Conservation (phyloP, 2,113 vertebrate species). For the Elephantulus edwardii region DNA sequence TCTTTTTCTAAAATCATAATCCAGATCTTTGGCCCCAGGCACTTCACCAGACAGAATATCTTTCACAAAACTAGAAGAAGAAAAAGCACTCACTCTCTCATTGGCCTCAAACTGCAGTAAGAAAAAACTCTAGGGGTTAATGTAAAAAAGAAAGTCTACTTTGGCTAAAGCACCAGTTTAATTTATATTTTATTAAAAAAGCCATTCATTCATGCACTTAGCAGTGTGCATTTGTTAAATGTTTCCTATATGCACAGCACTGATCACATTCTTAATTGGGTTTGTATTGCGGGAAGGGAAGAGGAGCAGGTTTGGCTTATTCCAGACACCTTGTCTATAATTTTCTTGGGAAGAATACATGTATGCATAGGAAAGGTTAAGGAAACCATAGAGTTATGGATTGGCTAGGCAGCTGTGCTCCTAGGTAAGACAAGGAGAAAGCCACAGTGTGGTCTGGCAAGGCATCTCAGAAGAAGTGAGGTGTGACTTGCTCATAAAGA, state of each 20-base stretch:
- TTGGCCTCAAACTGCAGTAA: background rate
- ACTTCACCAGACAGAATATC: background rate
- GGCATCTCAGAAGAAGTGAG: background rate
- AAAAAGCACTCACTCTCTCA: background rate
- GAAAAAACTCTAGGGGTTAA: constrained; percentile 53
- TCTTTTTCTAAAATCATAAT: constrained; percentile 77
- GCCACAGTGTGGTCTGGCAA: background rate
- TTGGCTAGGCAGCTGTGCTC: background rate
- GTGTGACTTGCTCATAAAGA: background rate
- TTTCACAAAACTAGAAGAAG: background rate
- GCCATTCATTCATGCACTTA: constrained; percentile 69
- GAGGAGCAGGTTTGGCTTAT: constrained; percentile 49
- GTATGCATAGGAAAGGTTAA: constrained; percentile 58
- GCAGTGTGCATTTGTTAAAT: constrained; percentile 76
- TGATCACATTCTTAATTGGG: constrained; percentile 66
- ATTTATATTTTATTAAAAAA: constrained; percentile 77
- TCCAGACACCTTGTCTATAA: constrained; percentile 74
- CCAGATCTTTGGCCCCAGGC: constrained; percentile 40
- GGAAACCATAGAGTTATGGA: constrained; percentile 66
- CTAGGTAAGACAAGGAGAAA: background rate
- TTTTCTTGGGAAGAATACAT: constrained; percentile 66
- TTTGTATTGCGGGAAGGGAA: constrained; percentile 54
- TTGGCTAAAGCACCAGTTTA: constrained; percentile 60
- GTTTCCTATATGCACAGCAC: constrained; percentile 46
- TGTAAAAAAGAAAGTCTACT: constrained; percentile 45